Base-by-base conservation (phyloP, 2,888 invertebrate genomes). In the Nemapogon koenigi region DNA sequence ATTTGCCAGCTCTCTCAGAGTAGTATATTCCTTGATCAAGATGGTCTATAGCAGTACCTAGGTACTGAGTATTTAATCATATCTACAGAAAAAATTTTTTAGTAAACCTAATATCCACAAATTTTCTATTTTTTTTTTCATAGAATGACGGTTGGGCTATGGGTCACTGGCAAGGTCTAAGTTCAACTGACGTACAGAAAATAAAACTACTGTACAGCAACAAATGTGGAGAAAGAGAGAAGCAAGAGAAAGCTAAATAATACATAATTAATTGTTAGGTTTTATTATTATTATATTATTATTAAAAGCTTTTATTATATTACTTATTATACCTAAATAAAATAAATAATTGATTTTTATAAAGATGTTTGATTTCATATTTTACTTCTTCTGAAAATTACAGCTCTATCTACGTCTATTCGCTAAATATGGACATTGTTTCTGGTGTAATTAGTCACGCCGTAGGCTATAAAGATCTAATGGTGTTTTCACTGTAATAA, bases 141-240 rank as follows among this genome's bases (percentile, higher is more conserved):
- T n/a, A 76, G 76, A 73, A 75, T 43, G 76, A 78, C 31, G 76
- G 76, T 16, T 78, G 76, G 76, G 58, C 64, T 2, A 75, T 76
- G 75, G 76, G 76, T 0, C 67, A 72, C 41, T 76, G 75, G 76
- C 72, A 76, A 52, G 76, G 76, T 0, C 42, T 78, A 7, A 76
- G 76, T 43, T 55, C 62, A 2, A 62, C 50, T 1, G 76, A 78
- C 32, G 70, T 76, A 1, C 57, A 61, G 36, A 78, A 78, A 45
- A 37, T 78, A n/a, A 68, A 70, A 16, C 43, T 53, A 0, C 49
- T 76, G 0, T 78, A 78, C 42, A 48, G 43, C 42, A 43, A 49
- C 7, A 50, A 66, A 43, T 78, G 76, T 39, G 2, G 39, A 0
- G 37, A 48, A n/a, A 50, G 61, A 29, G 47, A 48, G 19, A 40